phyloP scores from a whole-genome alignment of 2,888 invertebrate genomes.

The Anthrax anthrax region DNA sequence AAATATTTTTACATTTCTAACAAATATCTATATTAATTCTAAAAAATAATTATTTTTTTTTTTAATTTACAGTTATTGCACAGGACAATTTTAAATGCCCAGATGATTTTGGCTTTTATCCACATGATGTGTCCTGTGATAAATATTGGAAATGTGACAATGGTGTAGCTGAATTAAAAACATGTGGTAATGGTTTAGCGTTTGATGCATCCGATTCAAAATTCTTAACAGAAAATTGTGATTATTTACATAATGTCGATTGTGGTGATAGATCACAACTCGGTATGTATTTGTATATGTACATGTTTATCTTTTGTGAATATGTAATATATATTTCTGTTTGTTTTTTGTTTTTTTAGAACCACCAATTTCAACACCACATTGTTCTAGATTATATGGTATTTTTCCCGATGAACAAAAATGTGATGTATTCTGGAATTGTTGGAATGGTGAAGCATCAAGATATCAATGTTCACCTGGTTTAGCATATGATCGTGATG shows the following conservation, averaged over 20 bases:
- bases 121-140: constrained; percentile 78
- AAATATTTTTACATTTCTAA: too few relatives aligned
- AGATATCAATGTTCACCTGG: constrained; percentile 91
- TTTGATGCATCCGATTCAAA: constrained; percentile 81
- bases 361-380: constrained; percentile 68
- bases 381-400: constrained; percentile 77
- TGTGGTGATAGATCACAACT: constrained; percentile 78
- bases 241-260: constrained; percentile 88
- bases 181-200: constrained; percentile 86
- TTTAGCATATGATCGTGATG: constrained; percentile 83
- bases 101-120: constrained; percentile 88
- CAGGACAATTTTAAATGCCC: constrained; percentile 86
- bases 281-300: constrained; percentile 40
- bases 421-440: constrained; percentile 93
- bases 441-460: constrained; percentile 91
- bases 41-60: neutral
- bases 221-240: constrained; percentile 86
- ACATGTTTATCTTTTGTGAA: too few relatives aligned
- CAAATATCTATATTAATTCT: too few relatives aligned
- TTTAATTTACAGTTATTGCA: constrained; percentile 44
- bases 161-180: constrained; percentile 73
- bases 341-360: constrained; percentile 37
- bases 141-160: constrained; percentile 94
- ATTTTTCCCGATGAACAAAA: constrained; percentile 79
- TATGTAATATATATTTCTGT: neutral